Evolutionary conservation across 2,797 vertebrate genomes (phyloP).

Genomic region (Botia kubotai): DNA sequence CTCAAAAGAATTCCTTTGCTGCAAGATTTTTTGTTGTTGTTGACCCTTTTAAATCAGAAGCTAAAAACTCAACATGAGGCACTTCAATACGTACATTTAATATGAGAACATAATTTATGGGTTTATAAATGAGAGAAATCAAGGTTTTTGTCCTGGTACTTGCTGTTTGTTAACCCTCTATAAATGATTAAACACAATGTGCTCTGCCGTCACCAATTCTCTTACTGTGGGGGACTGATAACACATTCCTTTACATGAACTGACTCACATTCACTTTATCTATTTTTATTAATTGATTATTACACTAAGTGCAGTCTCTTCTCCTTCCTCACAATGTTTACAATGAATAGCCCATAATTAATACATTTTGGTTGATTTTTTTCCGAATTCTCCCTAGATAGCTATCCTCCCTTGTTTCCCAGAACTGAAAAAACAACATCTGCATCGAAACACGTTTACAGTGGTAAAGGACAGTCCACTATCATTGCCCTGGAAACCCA

Average conservation of each 20-base stretch:
- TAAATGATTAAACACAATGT: slow-evolving; percentile 52
- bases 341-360: background rate
- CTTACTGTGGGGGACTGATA: slow-evolving; percentile 15
- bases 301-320: background rate
- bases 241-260: slow-evolving; percentile 39
- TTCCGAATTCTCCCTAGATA: slow-evolving; percentile 11
- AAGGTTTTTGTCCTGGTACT: background rate
- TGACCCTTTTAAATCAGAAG: background rate
- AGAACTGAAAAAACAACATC: slow-evolving; percentile 47
- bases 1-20: background rate
- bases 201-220: slow-evolving; percentile 8
- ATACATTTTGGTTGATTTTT: background rate
- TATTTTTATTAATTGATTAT: background rate
- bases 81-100: background rate
- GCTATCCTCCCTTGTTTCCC: slow-evolving; percentile 26
- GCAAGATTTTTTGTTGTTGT: background rate
- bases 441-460: slow-evolving; percentile 45
- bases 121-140: slow-evolving; percentile 28
- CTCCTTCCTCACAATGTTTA: too few species aligned
- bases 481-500: slow-evolving; percentile 30
- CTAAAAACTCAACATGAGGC: background rate
- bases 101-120: background rate
- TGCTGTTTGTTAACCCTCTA: slow-evolving; percentile 20
- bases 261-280: slow-evolving; percentile 3
- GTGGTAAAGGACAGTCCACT: slow-evolving; percentile 31